A percentile compares a stretch with the other conserved stretches of the same genome.
phyloP scores from a whole-genome alignment of 1,140 invertebrate genomes.

The Delia radicum region DNA sequence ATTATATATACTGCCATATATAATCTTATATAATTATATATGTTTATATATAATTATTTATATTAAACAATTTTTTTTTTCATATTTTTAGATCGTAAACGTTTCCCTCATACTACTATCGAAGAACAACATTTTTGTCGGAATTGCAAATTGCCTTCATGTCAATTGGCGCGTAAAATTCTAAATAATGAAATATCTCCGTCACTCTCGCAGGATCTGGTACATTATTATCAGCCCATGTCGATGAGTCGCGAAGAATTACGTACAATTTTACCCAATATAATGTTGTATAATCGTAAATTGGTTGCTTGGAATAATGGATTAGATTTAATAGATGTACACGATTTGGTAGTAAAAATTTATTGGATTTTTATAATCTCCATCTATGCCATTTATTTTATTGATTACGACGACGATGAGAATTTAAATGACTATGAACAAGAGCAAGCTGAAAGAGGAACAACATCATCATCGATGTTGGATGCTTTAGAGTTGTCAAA shows the following conservation, averaged over 20 bases:
- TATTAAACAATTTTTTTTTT: not conserved
- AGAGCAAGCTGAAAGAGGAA: not conserved
- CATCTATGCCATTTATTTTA: conserved; percentile 52
- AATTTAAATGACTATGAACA: not conserved
- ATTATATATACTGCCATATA: too few relatives aligned
- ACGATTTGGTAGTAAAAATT: conserved; percentile 53
- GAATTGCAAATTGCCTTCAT: conserved; percentile 46
- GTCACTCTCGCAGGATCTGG: conserved; percentile 42
- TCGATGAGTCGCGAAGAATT: conserved; percentile 49
- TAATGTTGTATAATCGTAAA: conserved; percentile 53
- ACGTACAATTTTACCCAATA: conserved; percentile 45
- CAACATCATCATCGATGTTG: conserved; percentile 32
- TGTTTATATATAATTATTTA: too few relatives aligned
- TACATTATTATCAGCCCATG: conserved; percentile 50
- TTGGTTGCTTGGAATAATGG: conserved; percentile 46
- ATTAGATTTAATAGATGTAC: conserved; percentile 45
- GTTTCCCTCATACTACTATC: conserved; percentile 43
- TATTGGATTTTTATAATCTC: conserved; percentile 53
- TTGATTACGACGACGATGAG: conserved; percentile 44
- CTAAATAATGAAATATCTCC: conserved; percentile 49
- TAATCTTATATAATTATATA: too few relatives aligned
- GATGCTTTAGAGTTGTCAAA: conserved; percentile 43
- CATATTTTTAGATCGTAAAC: conserved; percentile 35
- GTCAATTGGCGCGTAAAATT: conserved; percentile 48
- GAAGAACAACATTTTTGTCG: conserved; percentile 49